These are phyloP conservation scores for Maniola jurtina DNA, from an alignment of 1,140 invertebrate genomes.

Conservation along the genomic window DNA sequence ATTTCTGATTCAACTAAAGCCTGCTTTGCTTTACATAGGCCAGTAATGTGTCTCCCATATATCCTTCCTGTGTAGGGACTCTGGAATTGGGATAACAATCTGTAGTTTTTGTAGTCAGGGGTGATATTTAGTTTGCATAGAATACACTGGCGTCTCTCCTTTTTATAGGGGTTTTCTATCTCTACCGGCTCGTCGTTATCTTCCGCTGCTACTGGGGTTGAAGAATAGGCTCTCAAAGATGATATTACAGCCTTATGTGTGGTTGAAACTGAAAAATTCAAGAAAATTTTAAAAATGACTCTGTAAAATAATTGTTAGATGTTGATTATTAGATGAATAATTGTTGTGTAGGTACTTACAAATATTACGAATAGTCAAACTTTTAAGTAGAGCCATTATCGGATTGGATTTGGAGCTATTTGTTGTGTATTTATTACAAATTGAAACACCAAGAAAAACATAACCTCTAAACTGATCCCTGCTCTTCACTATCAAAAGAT, in stretches of 20 bases:
- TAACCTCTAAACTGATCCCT: neutral
- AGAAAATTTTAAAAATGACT: constrained; percentile 4
- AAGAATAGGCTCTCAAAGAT: constrained; percentile 37
- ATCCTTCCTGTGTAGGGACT: constrained; percentile 94
- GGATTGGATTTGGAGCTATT: neutral
- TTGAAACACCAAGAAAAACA: neutral
- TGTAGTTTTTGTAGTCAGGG: constrained; percentile 95
- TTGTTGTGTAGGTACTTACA: constrained; percentile 10
- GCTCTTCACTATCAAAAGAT: no score
- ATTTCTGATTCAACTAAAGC: constrained; percentile 85
- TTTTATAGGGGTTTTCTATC: constrained; percentile 91
- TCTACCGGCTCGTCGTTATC: constrained; percentile 80
- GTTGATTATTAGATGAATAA: neutral
- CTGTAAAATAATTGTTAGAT: neutral
- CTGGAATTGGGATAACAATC: constrained; percentile 96
- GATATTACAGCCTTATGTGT: constrained; percentile 35
- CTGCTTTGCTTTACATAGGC: constrained; percentile 89
- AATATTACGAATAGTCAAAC: constrained; percentile 12
- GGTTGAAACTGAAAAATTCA: constrained; percentile 45
- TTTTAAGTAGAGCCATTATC: constrained; percentile 30
- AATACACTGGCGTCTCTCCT: constrained; percentile 87
- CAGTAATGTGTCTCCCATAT: constrained; percentile 95
- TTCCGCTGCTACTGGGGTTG: constrained; percentile 27
- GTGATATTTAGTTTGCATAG: constrained; percentile 92
- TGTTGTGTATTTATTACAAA: no score